A percentile compares a stretch with the other conserved stretches of the same genome.
Conservation (phyloP, 2,888 invertebrate genomes). For the Acleris holmiana region DNA sequence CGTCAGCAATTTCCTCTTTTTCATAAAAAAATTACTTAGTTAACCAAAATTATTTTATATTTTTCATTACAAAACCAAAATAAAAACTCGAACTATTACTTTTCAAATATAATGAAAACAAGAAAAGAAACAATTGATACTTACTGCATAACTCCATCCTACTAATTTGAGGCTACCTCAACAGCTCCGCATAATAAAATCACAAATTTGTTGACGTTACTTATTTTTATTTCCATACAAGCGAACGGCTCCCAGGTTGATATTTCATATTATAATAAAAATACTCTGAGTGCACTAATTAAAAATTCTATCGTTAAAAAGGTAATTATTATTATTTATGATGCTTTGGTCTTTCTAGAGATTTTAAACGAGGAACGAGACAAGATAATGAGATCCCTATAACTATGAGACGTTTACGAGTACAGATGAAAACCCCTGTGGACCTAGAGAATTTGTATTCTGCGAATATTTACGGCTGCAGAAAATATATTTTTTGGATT, state of each 20-base stretch:
- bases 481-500: no score
- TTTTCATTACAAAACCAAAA: no score
- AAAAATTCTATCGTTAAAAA: constrained; percentile 61
- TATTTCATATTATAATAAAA: constrained; percentile 58
- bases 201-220: constrained; percentile 69
- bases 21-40: no score
- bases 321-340: constrained; percentile 50
- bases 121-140: neutral
- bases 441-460: no score
- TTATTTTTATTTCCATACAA: constrained; percentile 66
- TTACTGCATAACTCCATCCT: constrained; percentile 50
- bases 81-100: no score
- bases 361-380: constrained; percentile 47
- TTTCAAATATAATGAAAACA: no score
- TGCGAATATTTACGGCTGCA: no score
- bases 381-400: constrained; percentile 35
- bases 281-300: constrained; percentile 59
- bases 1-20: no score
- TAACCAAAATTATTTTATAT: no score
- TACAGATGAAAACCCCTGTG: neutral
- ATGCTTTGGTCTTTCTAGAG: constrained; percentile 51
- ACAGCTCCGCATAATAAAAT: constrained; percentile 69
- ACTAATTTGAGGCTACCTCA: constrained; percentile 66
- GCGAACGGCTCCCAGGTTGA: constrained; percentile 66
- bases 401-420: neutral